These are phyloP conservation scores for Polydrusus pterygomalis DNA, from an alignment of 2,888 invertebrate species.

Conservation along the genomic window DNA sequence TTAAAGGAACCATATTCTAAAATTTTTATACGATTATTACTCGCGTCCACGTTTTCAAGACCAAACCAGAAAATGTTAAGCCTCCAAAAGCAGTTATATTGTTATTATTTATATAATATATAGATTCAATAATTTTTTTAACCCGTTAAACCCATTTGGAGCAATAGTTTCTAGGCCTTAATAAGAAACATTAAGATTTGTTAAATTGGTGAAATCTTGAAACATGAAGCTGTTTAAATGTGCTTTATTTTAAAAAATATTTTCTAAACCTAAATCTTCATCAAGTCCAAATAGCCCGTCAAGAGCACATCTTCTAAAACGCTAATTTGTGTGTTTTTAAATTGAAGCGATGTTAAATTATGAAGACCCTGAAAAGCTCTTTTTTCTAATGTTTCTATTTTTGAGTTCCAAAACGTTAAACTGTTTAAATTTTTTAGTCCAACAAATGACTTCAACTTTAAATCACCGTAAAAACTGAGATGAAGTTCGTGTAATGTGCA, in stretches of 20 bases:
- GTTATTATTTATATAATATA: conserved; percentile 28
- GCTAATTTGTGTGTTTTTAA: no score
- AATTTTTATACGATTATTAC: conserved; percentile 19
- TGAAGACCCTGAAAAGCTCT: no score
- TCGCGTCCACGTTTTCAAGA: conserved; percentile 13
- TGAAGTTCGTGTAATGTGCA: no score
- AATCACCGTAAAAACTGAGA: no score
- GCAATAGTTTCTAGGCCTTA: not conserved
- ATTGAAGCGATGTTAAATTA: no score
- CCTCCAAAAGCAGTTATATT: no score
- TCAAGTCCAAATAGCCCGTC: no score
- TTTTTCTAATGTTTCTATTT: not conserved
- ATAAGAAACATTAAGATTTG: not conserved
- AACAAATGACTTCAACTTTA: conserved; percentile 5
- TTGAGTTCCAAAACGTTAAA: not conserved
- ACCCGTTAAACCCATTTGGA: conserved; percentile 29
- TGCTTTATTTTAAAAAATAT: conserved; percentile 2
- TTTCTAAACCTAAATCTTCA: no score
- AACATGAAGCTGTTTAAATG: no score
- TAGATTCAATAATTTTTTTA: no score
- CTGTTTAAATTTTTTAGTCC: not conserved
- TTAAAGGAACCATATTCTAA: conserved; percentile 45
- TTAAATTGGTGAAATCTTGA: not conserved
- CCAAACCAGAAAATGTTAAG: conserved; percentile 13
- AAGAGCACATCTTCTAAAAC: no score